Conservation (phyloP, 2,113 vertebrate genomes). For the Myxocyprinus asiaticus region DNA sequence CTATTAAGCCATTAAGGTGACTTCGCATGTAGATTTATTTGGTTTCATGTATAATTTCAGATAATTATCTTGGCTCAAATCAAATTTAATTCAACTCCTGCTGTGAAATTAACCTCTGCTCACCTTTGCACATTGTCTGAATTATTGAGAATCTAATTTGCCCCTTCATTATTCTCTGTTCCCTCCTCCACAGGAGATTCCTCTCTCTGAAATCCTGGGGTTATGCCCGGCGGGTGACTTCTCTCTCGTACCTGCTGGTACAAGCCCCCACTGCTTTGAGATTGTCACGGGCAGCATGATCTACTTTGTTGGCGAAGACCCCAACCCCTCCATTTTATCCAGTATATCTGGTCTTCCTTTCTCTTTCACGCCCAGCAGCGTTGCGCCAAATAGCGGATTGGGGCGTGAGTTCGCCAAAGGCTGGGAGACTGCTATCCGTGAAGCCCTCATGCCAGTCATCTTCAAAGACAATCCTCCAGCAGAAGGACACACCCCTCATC, state of each 20-base stretch:
- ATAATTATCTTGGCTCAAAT: neutral
- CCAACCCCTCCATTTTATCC: conserved; percentile 59
- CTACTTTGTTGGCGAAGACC: conserved; percentile 87
- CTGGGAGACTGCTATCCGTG: conserved; percentile 85
- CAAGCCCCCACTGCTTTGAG: conserved; percentile 87
- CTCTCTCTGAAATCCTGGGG: conserved; percentile 84
- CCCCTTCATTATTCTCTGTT: neutral
- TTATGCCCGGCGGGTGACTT: conserved; percentile 79
- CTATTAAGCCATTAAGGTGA: neutral
- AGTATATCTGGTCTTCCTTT: conserved; percentile 50
- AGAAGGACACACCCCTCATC: conserved; percentile 76
- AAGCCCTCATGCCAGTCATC: conserved; percentile 88
- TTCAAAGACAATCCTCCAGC: conserved; percentile 81
- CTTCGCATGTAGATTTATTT: neutral
- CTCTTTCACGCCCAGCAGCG: conserved; percentile 67
- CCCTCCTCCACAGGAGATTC: conserved; percentile 78
- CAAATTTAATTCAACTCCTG: neutral
- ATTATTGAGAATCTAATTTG: conserved; percentile 4
- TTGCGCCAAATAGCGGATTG: conserved; percentile 76
- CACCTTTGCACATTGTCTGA: neutral
- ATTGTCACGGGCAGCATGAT: conserved; percentile 81
- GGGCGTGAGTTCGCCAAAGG: conserved; percentile 79
- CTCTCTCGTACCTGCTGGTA: conserved; percentile 75
- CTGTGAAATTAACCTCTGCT: neutral
- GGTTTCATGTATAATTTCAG: neutral